phyloP scores from a whole-genome alignment of 2,113 vertebrate genomes.

The Pterocles gutturalis region DNA sequence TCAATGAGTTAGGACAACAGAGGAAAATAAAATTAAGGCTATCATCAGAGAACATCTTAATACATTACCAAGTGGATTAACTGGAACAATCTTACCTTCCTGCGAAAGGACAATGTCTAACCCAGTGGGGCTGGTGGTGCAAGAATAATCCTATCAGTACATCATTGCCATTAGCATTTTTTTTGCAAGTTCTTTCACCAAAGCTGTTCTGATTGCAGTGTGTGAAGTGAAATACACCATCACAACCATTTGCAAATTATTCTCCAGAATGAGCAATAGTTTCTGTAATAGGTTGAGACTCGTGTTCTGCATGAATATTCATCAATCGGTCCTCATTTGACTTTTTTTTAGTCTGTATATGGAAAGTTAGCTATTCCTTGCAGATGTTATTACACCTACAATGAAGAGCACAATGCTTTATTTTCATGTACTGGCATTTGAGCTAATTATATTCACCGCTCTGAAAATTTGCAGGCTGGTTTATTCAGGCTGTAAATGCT shows the following conservation, averaged over 20 bases:
- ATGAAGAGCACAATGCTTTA: not conserved
- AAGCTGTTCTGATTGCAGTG: not conserved
- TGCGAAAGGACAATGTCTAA: not conserved
- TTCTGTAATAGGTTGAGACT: not conserved
- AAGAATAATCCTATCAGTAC: not conserved
- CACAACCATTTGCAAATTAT: not conserved
- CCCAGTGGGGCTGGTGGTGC: not conserved
- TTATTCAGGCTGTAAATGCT: constrained; percentile 21
- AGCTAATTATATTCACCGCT: not conserved
- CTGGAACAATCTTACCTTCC: not conserved
- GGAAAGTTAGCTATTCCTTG: not conserved
- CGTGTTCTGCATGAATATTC: not conserved
- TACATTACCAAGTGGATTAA: not conserved
- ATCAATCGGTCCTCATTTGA: not conserved
- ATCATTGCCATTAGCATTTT: not conserved
- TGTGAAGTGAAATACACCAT: not conserved
- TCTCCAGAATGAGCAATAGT: not conserved
- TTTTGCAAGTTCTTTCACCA: not conserved
- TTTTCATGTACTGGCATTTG: not conserved
- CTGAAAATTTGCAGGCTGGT: not conserved
- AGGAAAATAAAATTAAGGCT: not conserved
- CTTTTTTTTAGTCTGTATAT: not conserved
- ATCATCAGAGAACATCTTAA: not conserved
- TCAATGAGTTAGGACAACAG: not conserved
- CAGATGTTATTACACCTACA: not conserved